Evolutionary conservation across 2,113 vertebrate genomes (phyloP).

Genomic region (Apteryx owenii): DNA sequence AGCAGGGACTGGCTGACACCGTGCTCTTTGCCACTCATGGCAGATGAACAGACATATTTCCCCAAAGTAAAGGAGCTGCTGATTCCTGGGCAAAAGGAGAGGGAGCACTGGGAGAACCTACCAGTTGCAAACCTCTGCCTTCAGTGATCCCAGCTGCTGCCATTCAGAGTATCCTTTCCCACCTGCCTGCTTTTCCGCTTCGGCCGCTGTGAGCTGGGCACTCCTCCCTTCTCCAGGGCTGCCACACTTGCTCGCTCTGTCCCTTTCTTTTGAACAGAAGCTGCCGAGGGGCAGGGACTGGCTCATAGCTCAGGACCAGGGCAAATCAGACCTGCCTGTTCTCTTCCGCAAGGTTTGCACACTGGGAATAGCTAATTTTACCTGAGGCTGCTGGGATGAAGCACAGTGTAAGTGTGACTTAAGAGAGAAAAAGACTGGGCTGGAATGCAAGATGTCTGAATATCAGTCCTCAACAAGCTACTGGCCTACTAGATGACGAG

Average conservation of each 20-base stretch:
- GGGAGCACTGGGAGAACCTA: no score
- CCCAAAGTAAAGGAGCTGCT: background rate
- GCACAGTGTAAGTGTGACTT: fast-evolving
- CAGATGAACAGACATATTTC: background rate
- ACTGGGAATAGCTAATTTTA: background rate
- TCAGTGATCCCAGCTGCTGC: background rate
- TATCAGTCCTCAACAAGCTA: background rate
- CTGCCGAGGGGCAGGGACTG: background rate
- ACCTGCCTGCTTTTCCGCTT: background rate
- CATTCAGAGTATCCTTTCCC: background rate
- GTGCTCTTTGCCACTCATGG: background rate
- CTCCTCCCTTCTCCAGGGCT: no score
- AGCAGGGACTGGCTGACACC: background rate
- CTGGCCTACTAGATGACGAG: background rate
- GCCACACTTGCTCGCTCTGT: no score
- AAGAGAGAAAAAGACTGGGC: background rate
- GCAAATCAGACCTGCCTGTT: background rate
- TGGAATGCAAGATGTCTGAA: background rate
- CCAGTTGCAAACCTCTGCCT: background rate
- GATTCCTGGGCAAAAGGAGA: background rate
- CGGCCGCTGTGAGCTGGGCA: background rate
- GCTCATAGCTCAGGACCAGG: background rate
- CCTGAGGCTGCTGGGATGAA: background rate
- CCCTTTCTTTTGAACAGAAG: background rate
- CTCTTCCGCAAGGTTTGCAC: background rate